Evolutionary conservation across 64 coral and sea anemone species (phyloP), one percentile per base, ranked within the genome.

Genomic region (Montipora cactus): DNA sequence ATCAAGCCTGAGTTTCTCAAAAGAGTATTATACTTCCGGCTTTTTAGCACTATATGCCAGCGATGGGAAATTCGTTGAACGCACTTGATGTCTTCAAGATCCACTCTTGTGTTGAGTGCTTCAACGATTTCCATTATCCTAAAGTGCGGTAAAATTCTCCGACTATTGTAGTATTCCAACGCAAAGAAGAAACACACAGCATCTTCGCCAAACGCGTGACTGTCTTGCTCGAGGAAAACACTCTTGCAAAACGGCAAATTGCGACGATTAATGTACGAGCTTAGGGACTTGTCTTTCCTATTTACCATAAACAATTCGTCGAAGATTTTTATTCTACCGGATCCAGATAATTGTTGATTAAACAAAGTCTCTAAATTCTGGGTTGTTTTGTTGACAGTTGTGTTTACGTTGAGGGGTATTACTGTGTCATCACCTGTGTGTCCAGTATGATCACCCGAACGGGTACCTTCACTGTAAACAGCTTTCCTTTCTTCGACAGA

Each of bases 1-100:
- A 55, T 96, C 18, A 98, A 51, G 15, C 97, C 97, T 12, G 13
- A 89, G 44, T 47, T 75, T 64, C 76, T 68, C 67, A 98, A 79
- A 73, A 48, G 10, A 44, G 5, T 7, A 13, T 91, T 16, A 59
- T 94, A 69, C 77, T 91, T 87, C 58, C 94, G 93, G 4, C 51
- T 98, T 45, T 92, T 90, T 19, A 98, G 71, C 13, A 98, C 97
- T 12, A 98, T 98, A 45, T 98, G 91, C 97, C 97, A 98, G 12
- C 86, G 86, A 37, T 84, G 18, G 66, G 87, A 70, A 57, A 91
- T 88, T 69, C 78, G 83, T 77, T 96, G 97, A 51, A 98, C 97
- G 70, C 85, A 98, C 69, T 98, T 98, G 13, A 98, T 94, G 49
- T 96, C 88, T 28, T 73, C 84, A 1, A 91, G 46, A 83, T 86